Base-by-base conservation (phyloP, 1,140 invertebrate genomes). In the Colletes latitarsis region DNA sequence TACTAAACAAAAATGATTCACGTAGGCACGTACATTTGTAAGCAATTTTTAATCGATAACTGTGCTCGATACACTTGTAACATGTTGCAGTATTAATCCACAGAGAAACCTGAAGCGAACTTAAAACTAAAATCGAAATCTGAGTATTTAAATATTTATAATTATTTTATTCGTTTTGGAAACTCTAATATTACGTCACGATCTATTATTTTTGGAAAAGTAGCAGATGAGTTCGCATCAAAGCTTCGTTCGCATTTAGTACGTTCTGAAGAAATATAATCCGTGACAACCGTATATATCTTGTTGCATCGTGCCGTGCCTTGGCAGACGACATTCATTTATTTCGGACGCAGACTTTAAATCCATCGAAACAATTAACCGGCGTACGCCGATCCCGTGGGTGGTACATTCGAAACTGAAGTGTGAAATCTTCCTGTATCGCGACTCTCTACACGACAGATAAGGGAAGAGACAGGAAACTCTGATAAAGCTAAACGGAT, bases 321-420 rank as follows among this genome's bases (percentile, higher is more conserved):
- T 84, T 85, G 79, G 66, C 72, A 68, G 52, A 62, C 87, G 62
- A 81, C 71, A 72, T 81, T 86, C 84, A 84, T 88, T 90, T 84
- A 84, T 88, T 84, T 83, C 81, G 78, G 57, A 58, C 72, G 55
- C 60, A 67, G 77, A 79, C 80, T 81, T 87, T 88, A 89, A 89
- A 83, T 88, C 79, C 80, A 80, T 87, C 79, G 69, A 30, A 83
- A 84, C 87, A 88, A 89, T 89, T 88, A 89, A 90, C 82, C 60
- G 58, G 64, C 14, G 60, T 68, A 21, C 72, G 77, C 58, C 30
- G 49, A 67, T 63, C 58, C 62, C 70, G 82, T 85, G 82, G 79
- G 88, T 64, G 84, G 77, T 72, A 30, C 62, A 30, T 43, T 63
- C 69, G 53, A 46, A 53, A 55, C 43, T 30, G 46, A 30, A n/a